Evolutionary conservation across 2,888 invertebrate genomes (phyloP).

Genomic region (Scaptomyza flava): DNA sequence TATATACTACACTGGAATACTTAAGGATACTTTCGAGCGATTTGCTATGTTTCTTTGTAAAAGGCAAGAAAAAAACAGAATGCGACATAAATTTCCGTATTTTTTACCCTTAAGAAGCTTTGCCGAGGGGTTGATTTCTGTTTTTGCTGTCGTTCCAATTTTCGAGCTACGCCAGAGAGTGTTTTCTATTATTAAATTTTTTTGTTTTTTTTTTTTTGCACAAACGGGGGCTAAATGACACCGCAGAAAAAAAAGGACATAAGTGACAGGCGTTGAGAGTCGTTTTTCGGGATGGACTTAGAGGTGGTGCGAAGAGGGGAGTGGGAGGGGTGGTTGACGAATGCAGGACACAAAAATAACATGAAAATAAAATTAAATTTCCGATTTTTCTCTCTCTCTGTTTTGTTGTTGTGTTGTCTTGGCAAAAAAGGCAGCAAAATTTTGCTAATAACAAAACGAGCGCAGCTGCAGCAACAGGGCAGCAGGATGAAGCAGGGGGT

Average conservation of each 20-base stretch:
- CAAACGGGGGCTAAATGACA: slow-evolving; percentile 72
- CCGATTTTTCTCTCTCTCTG: slow-evolving; percentile 53
- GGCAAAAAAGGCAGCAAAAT: slow-evolving; percentile 53
- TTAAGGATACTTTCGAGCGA: slow-evolving; percentile 44
- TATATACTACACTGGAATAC: slow-evolving; percentile 7
- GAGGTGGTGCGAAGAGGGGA: slow-evolving; percentile 10
- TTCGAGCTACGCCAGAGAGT: slow-evolving; percentile 45
- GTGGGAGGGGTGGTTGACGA: slow-evolving; percentile 29
- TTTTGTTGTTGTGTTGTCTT: slow-evolving; percentile 27
- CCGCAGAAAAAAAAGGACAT: slow-evolving; percentile 67
- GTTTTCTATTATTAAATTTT: slow-evolving; percentile 77
- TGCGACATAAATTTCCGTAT: slow-evolving; percentile 38
- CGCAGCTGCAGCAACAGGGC: slow-evolving; percentile 68
- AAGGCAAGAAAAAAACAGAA: slow-evolving; percentile 43
- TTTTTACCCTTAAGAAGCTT: slow-evolving; percentile 41
- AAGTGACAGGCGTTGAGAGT: slow-evolving; percentile 58
- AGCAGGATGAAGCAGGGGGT: neutral
- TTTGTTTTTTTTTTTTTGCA: slow-evolving; percentile 38
- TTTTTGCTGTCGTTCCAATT: slow-evolving; percentile 55
- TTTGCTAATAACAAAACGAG: slow-evolving; percentile 72
- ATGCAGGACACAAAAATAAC: slow-evolving; percentile 51
- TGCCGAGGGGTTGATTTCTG: slow-evolving; percentile 65
- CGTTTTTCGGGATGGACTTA: slow-evolving; percentile 12
- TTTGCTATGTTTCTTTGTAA: slow-evolving; percentile 49
- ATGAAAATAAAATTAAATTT: slow-evolving; percentile 81